phyloP scores from a whole-genome alignment of 2,888 invertebrate species.

The Tridacna gigas region DNA sequence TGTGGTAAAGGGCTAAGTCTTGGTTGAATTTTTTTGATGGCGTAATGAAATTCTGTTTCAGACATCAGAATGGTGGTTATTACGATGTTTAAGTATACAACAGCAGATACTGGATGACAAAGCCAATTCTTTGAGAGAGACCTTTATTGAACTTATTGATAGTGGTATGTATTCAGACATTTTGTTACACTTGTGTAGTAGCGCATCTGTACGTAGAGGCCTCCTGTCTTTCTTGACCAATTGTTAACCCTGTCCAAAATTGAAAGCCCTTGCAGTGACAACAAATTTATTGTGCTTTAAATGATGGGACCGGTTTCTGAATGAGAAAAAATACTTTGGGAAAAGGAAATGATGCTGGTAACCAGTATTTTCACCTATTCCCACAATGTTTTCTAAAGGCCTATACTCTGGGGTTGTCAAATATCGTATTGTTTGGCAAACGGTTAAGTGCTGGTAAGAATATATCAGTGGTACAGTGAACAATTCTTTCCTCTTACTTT shows the following conservation, averaged over 20 bases:
- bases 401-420: too few relatives aligned
- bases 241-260: too few relatives aligned
- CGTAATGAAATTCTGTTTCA: conserved; percentile 57
- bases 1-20: background rate
- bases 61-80: conserved; percentile 90
- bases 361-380: background rate
- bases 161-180: conserved; percentile 62
- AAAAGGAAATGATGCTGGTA: background rate
- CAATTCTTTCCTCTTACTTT: too few relatives aligned
- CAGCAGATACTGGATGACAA: conserved; percentile 92
- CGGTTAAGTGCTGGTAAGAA: too few relatives aligned
- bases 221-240: too few relatives aligned
- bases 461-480: too few relatives aligned
- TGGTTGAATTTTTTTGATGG: background rate
- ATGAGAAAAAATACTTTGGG: background rate
- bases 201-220: too few relatives aligned
- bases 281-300: too few relatives aligned
- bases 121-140: conserved; percentile 86
- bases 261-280: too few relatives aligned
- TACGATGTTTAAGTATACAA: conserved; percentile 90
- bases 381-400: too few relatives aligned
- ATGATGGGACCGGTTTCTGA: too few relatives aligned
- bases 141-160: conserved; percentile 72
- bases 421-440: too few relatives aligned
- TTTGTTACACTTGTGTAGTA: background rate